These are phyloP conservation scores for Melipona beecheii DNA, from an alignment of 2,888 invertebrate species.

Conservation along the genomic window DNA sequence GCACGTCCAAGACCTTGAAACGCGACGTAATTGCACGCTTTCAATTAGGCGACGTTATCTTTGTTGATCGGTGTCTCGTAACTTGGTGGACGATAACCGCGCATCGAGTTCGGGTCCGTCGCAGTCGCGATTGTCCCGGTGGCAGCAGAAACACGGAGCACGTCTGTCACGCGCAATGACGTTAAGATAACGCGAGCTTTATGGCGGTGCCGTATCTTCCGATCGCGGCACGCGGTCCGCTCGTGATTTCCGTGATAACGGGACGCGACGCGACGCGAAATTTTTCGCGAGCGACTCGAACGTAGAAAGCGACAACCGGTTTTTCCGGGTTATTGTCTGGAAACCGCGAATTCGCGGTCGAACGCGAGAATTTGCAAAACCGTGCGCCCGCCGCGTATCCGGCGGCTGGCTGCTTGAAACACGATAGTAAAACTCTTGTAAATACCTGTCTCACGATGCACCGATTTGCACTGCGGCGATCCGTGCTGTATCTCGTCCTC, in stretches of 20 bases:
- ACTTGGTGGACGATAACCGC: constrained; percentile 53
- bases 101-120: constrained; percentile 54
- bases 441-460: constrained; percentile 65
- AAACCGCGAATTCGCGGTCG: background rate
- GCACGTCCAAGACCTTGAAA: background rate
- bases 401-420: background rate
- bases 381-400: background rate
- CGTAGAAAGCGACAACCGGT: background rate
- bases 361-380: constrained; percentile 17
- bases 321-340: constrained; percentile 4
- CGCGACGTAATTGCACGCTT: background rate
- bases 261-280: background rate
- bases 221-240: constrained; percentile 51
- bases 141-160: constrained; percentile 55
- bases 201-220: constrained; percentile 70
- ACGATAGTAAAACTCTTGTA: background rate
- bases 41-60: constrained; percentile 12
- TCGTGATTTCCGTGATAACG: constrained; percentile 44
- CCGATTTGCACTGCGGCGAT: constrained; percentile 57
- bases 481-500: constrained; percentile 26
- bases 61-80: constrained; percentile 54
- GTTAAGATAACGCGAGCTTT: constrained; percentile 76
- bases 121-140: constrained; percentile 21
- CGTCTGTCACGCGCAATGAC: constrained; percentile 80
- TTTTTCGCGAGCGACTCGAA: constrained; percentile 7